Evolutionary conservation across 2,888 invertebrate genomes (phyloP), one percentile per base, ranked within the genome.

Genomic region (Mycalesis mineus): DNA sequence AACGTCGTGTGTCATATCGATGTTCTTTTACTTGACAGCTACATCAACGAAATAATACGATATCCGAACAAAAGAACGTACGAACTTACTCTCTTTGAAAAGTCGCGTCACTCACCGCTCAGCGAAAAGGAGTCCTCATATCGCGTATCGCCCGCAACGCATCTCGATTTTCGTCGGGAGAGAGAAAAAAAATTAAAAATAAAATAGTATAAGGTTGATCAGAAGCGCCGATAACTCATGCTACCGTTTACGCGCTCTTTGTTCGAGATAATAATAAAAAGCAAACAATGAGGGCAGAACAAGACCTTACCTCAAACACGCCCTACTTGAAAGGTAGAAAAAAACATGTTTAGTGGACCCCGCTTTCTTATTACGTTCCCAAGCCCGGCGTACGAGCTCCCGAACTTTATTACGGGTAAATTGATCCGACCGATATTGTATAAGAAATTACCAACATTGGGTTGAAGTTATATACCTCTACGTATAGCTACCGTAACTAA

Each of bases 161-260:
- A 78, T 77, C 80, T 80, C 75, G 62, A 71, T 73, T 80, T 81
- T 75, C 74, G 67, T 67, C 70, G 22, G 37, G 36, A 53, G 22
- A 22, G 22, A 22, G 22, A 22, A 22, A 22, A 22, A 22, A 68
- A 77, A 78, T 73, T 74, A 75, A 69, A 73, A 82, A 80, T 78
- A 78, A 73, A 67, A 68, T 63, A 67, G 78, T 81, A 80, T 80
- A 82, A 84, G 83, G 80, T 84, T 82, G 89, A 88, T 89, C 87
- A 86, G 75, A 84, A 69, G 80, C 72, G 74, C 85, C 85, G 88
- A 89, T 89, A 88, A 75, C 68, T 74, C 73, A 73, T 69, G 87
- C 88, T 88, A 88, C 89, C 89, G 89, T 83, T 88, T 89, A 88
- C 87, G 82, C 84, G 75, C 68, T 75, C 78, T 84, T 88, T 88